These are phyloP conservation scores for Myrmecobius fasciatus DNA, from an alignment of 2,113 vertebrate species.

Conservation along the genomic window DNA sequence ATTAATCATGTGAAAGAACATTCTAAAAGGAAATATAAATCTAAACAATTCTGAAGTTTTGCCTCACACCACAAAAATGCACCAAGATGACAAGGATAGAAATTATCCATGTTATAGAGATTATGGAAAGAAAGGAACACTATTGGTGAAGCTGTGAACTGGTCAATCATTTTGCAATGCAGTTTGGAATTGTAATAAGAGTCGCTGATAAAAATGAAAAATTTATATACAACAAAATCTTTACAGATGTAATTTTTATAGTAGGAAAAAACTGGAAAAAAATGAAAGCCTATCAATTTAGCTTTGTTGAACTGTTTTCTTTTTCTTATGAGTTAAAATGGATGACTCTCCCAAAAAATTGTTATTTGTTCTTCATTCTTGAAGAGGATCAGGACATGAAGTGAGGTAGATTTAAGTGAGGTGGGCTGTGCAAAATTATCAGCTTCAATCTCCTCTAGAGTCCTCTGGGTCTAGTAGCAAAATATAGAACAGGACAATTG, in stretches of 20 bases:
- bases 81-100: neutral
- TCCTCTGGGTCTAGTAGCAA: no score
- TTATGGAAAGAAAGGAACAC: neutral
- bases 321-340: neutral
- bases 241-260: neutral
- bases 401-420: no score
- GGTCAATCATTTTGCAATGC: neutral
- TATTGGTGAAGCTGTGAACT: neutral
- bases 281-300: neutral
- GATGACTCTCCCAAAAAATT: neutral
- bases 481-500: no score
- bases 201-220: neutral
- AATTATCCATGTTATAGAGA: neutral
- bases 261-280: neutral
- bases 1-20: neutral
- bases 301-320: neutral
- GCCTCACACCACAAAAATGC: neutral
- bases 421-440: no score
- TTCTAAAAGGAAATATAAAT: neutral
- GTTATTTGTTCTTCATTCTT: no score
- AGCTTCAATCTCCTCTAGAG: no score
- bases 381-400: no score
- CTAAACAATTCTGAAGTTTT: neutral
- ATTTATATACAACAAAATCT: neutral
- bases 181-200: neutral